A percentile compares a stretch with the other conserved stretches of the same genome.
Evolutionary conservation across 2,113 vertebrate species (phyloP).

Genomic region (Cyphomyrus discorhynchus): DNA sequence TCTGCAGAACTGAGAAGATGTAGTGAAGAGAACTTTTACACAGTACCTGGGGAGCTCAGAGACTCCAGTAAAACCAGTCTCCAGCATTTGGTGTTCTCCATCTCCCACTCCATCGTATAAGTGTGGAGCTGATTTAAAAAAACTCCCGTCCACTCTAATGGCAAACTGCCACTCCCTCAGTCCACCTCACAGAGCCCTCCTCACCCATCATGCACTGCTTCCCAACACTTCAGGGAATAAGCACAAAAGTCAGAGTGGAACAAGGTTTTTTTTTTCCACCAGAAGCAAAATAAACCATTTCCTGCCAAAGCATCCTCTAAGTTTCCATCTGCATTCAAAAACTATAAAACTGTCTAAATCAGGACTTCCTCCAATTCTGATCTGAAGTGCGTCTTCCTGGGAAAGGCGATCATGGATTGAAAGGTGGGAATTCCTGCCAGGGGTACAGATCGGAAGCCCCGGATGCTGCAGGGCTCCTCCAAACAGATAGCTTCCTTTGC

Average conservation of each 20-base stretch:
- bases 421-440: constrained; percentile 84
- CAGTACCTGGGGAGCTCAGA: constrained; percentile 42
- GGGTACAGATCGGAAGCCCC: constrained; percentile 71
- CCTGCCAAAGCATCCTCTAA: constrained; percentile 73
- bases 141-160: background rate
- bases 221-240: constrained; percentile 29
- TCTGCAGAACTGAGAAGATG: constrained; percentile 50
- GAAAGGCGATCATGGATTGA: constrained; percentile 67
- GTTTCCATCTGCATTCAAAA: constrained; percentile 67
- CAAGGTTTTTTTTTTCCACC: constrained; percentile 62
- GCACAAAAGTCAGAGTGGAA: constrained; percentile 27
- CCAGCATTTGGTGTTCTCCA: constrained; percentile 27
- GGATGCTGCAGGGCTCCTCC: constrained; percentile 35
- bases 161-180: background rate
- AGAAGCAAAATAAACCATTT: constrained; percentile 66
- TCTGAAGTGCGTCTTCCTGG: constrained; percentile 76
- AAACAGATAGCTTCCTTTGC: constrained; percentile 39
- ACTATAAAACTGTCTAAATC: constrained; percentile 83
- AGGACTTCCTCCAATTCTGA: constrained; percentile 97
- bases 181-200: background rate
- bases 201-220: constrained; percentile 18
- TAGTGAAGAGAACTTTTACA: constrained; percentile 40
- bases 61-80: constrained; percentile 31
- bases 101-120: constrained; percentile 21
- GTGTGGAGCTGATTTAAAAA: background rate